Base-by-base conservation (phyloP, 2,888 invertebrate species). In the Volucella zonaria region DNA sequence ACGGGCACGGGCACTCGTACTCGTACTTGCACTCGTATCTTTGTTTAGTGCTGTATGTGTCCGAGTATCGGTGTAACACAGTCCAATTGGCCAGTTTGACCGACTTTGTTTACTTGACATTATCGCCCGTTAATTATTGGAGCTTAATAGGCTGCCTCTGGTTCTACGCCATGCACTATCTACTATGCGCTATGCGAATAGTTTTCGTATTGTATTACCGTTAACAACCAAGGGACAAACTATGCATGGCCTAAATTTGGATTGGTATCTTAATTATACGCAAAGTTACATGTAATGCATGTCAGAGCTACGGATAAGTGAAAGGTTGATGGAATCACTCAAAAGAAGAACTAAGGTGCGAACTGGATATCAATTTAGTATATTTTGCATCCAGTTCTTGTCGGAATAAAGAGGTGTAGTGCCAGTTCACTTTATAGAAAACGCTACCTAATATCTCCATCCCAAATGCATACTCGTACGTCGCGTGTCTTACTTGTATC, bases 51-150 rank as follows among this genome's bases (percentile, higher is more conserved):
- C 10, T 43, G 14, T 12, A 47, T 6, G 49, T 59, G 43, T 38
- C 40, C 38, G 10, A 23, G 15, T 52, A 40, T 67, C 14, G 31
- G 42, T 56, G 56, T 75, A 58, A 38, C 83, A 83, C 80, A 77
- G 80, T 81, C 81, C 73, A 81, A 85, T 76, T 81, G 81, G 81
- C 73, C 62, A 73, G 73, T 74, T 85, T 85, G 85, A 81, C 81
- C 81, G 76, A 85, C 66, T 85, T 81, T 81, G 79, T 62, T 56
- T 11, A 52, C 76, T 67, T 85, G 85, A 85, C 85, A 81, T 67
- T 81, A 85, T 80, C 73, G 73, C 80, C 59, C 77, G 73, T 81
- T 81, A 81, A 85, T 85, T 85, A 85, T 73, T 85, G 68, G 85
- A 85, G 85, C 85, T 81, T 71, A 80, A 73, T 79, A 66, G 66